Percentiles rank a stretch among this genome's conserved stretches.
Conservation (phyloP, 2,888 invertebrate species). For the Ectobius pallidus region DNA sequence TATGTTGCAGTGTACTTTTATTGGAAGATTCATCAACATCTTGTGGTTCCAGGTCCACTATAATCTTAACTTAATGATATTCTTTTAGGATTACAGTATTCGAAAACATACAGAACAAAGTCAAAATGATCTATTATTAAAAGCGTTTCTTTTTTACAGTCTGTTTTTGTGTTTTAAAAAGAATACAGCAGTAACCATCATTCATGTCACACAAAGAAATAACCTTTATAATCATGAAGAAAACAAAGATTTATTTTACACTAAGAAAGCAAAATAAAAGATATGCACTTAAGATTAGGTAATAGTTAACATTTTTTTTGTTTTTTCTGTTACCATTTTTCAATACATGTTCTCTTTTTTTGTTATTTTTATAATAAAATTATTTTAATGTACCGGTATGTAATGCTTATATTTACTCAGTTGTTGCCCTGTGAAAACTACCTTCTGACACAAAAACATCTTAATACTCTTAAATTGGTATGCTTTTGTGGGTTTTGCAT, state of each 20-base stretch:
- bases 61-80: neutral
- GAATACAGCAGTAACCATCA: too few relatives aligned
- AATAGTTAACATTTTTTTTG: conserved; percentile 34
- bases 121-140: too few relatives aligned
- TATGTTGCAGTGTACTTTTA: neutral
- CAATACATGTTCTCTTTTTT: conserved; percentile 55
- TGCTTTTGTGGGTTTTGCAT: conserved; percentile 22
- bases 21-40: conserved; percentile 4
- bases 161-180: too few relatives aligned
- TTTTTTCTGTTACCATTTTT: conserved; percentile 51
- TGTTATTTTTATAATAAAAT: conserved; percentile 63
- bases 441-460: conserved; percentile 64
- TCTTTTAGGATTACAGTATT: conserved; percentile 5
- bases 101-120: too few relatives aligned
- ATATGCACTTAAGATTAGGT: conserved; percentile 11
- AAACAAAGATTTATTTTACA: conserved; percentile 3
- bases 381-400: conserved; percentile 60
- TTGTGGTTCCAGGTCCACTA: conserved; percentile 7
- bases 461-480: conserved; percentile 39
- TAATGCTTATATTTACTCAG: conserved; percentile 66
- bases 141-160: too few relatives aligned
- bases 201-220: too few relatives aligned
- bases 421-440: conserved; percentile 74
- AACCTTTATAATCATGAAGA: too few relatives aligned
- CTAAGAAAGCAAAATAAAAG: conserved; percentile 10